Evolutionary conservation across 2,113 vertebrate genomes (phyloP), one percentile per base, ranked within the genome.

Genomic region (Xiphorhynchus elegans): DNA sequence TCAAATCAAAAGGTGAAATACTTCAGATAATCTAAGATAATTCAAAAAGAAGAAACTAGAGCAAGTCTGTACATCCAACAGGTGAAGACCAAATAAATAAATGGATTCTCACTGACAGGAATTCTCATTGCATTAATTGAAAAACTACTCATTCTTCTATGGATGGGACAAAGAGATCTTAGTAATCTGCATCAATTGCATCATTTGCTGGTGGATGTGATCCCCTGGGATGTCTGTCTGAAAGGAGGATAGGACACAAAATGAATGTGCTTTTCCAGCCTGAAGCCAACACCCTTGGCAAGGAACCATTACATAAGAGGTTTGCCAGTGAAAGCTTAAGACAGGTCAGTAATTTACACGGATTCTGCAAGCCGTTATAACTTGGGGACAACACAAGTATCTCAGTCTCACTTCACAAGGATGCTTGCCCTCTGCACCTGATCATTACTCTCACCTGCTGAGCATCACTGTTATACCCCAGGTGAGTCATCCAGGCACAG

Each of bases 221-320:
- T 47, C 31, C 49, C 13, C 37, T 53, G 53, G 20, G 46, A 44
- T 28, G 15, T 29, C 44, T 46, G 42, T 81, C 39, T 69, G 60
- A 78, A 82, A 87, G 28, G 39, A 84, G 33, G n/a, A 77, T n/a
- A 46, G 47, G 60, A 89, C 49, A 90, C 56, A 87, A 86, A 94
- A 60, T 16, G 5, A 81, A 79, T 0, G 1, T 37, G 44, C 56
- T 82, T 87, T 72, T 77, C 67, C 62, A 76, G 49, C n/a, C 55
- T 3, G 23, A 59, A 37, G 72, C 42, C 72, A 66, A 74, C 3
- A 37, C 2, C 11, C 47, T 74, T 72, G 52, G 68, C 68, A 70
- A 75, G 55, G 67, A 94, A 60, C 40, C 21, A 35, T 42, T 52
- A 64, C 6, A 70, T 75, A 91, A 74, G n/a, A 84, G 42, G 13